Evolutionary conservation across 2,797 vertebrate genomes (phyloP).

Genomic region (Rhodeus uyekii): DNA sequence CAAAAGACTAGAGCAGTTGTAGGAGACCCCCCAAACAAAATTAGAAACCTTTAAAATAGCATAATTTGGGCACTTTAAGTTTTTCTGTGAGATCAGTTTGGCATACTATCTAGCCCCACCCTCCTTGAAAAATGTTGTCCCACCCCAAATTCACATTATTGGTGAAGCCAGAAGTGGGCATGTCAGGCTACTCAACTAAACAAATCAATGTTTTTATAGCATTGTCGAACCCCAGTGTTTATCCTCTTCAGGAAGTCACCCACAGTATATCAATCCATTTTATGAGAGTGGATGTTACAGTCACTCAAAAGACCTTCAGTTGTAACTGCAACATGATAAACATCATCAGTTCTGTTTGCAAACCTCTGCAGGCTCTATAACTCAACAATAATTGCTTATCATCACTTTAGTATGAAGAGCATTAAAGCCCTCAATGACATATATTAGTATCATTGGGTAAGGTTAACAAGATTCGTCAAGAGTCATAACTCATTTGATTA

Average conservation of each 20-base stretch:
- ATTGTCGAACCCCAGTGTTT: neutral
- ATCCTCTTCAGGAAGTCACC: neutral
- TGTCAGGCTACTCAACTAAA: neutral
- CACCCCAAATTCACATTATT: neutral
- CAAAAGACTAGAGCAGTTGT: too few species aligned
- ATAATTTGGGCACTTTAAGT: neutral
- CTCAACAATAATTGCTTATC: slow-evolving; percentile 33
- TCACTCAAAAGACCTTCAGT: neutral
- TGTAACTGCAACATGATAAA: neutral
- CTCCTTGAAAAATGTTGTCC: neutral
- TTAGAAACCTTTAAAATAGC: neutral
- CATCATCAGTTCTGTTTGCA: slow-evolving; percentile 17
- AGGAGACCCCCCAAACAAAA: neutral
- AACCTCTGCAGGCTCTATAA: neutral
- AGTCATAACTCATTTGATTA: slow-evolving; percentile 43
- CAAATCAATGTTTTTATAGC: neutral
- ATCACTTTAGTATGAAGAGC: slow-evolving; percentile 18
- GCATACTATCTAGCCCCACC: neutral
- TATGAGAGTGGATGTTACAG: slow-evolving; percentile 3
- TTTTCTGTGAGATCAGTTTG: too few species aligned
- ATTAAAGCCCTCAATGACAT: slow-evolving; percentile 30
- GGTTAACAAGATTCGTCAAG: slow-evolving; percentile 67
- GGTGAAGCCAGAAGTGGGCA: neutral
- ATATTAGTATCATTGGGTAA: slow-evolving; percentile 59
- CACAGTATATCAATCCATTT: neutral